Conservation (phyloP, 2,797 vertebrate genomes). For the Crenuchus spilurus region DNA sequence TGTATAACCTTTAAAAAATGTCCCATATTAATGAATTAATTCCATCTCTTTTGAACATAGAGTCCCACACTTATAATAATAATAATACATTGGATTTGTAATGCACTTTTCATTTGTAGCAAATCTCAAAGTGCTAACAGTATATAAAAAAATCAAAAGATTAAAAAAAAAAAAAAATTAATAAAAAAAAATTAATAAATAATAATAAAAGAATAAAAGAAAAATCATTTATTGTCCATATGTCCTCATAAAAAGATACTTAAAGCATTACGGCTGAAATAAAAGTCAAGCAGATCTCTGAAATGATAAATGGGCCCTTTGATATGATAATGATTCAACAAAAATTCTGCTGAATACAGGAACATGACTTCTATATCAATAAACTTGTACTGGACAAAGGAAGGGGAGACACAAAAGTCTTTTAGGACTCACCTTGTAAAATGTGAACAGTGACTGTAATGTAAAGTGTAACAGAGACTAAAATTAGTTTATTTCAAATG, state of each 20-base stretch:
- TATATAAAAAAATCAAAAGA: too few species aligned
- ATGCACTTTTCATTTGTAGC: too few species aligned
- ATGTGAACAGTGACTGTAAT: background rate
- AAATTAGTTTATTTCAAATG: too few species aligned
- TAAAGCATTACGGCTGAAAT: background rate
- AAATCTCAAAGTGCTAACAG: too few species aligned
- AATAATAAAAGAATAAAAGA: too few species aligned
- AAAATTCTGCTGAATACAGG: background rate
- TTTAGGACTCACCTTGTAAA: background rate
- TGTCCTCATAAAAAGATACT: too few species aligned
- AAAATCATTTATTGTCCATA: too few species aligned
- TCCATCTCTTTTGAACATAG: background rate
- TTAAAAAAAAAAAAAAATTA: too few species aligned
- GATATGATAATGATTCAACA: constrained; percentile 24
- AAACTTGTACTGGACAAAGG: background rate
- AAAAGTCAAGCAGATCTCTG: constrained; percentile 25
- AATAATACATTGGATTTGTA: too few species aligned
- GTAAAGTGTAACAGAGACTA: too few species aligned
- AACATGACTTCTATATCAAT: background rate
- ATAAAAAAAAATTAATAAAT: too few species aligned
- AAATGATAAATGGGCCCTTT: constrained; percentile 23
- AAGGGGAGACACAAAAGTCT: background rate
- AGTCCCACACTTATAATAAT: too few species aligned
- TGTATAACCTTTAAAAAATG: background rate
- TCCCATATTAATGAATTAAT: background rate